Evolutionary conservation across 2,797 vertebrate genomes (phyloP).

Genomic region (Distichodus sexfasciatus): DNA sequence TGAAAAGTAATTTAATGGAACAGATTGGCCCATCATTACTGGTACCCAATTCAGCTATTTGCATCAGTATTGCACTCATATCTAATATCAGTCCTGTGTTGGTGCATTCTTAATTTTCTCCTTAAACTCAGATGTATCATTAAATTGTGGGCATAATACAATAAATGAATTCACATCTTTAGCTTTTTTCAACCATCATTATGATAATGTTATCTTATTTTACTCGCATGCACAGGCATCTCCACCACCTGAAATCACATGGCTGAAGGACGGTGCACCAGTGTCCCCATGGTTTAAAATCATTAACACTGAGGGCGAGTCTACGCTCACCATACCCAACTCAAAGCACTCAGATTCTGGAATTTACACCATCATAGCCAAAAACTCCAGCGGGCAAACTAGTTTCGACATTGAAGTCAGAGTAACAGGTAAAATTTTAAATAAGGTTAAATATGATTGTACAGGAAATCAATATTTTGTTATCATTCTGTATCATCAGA

Average conservation of each 20-base stretch:
- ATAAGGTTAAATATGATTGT: neutral
- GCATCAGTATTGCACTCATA: too few species aligned
- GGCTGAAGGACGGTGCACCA: conserved; percentile 80
- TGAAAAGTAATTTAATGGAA: too few species aligned
- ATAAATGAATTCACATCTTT: too few species aligned
- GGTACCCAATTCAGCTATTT: too few species aligned
- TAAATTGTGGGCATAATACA: too few species aligned
- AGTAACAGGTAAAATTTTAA: conserved; percentile 76
- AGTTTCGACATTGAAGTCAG: conserved; percentile 76
- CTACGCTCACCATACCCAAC: conserved; percentile 77
- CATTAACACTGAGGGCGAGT: conserved; percentile 68
- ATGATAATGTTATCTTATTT: neutral
- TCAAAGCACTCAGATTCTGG: conserved; percentile 76
- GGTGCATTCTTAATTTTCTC: too few species aligned
- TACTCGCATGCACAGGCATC: conserved; percentile 68
- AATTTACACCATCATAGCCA: conserved; percentile 75
- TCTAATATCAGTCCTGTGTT: too few species aligned
- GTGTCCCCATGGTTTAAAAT: conserved; percentile 66
- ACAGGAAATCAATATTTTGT: too few species aligned
- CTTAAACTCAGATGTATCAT: too few species aligned
- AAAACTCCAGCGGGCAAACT: conserved; percentile 68
- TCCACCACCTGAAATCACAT: conserved; percentile 77
- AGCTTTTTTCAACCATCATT: neutral
- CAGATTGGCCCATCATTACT: too few species aligned
- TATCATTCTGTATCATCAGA: conserved; percentile 61